These are phyloP conservation scores for Gymnopithys bicolor DNA, from an alignment of 2,797 vertebrate species.

Conservation along the genomic window DNA sequence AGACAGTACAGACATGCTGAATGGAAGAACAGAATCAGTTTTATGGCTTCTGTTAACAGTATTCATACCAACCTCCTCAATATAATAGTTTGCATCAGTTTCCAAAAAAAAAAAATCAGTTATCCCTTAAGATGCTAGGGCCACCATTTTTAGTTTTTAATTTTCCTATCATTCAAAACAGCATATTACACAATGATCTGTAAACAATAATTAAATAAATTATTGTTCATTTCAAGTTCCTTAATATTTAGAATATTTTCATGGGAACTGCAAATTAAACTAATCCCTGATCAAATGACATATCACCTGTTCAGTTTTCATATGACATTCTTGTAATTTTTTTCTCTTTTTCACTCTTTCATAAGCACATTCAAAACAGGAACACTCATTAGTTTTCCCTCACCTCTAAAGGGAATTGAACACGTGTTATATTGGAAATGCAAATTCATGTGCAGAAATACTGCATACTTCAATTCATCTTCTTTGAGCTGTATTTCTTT, in stretches of 20 bases:
- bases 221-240: not conserved
- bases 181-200: not conserved
- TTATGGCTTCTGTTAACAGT: not conserved
- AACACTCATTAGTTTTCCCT: not conserved
- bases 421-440: not conserved
- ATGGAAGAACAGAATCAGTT: not conserved
- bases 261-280: not conserved
- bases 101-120: not conserved
- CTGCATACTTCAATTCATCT: not conserved
- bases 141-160: not conserved
- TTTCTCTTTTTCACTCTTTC: not conserved
- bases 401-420: not conserved
- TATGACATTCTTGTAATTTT: not conserved
- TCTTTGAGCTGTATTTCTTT: not conserved
- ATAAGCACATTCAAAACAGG: not conserved
- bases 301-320: not conserved
- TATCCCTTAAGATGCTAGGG: not conserved
- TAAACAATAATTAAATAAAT: not conserved
- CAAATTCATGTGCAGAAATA: not conserved
- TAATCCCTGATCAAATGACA: not conserved
- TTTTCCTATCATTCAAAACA: not conserved
- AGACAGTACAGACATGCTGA: not conserved
- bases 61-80: not conserved
- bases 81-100: not conserved
- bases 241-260: not conserved